Evolutionary conservation across 2,888 invertebrate genomes (phyloP), one percentile per base, ranked within the genome.

Genomic region (Drosophila aldrichi): DNA sequence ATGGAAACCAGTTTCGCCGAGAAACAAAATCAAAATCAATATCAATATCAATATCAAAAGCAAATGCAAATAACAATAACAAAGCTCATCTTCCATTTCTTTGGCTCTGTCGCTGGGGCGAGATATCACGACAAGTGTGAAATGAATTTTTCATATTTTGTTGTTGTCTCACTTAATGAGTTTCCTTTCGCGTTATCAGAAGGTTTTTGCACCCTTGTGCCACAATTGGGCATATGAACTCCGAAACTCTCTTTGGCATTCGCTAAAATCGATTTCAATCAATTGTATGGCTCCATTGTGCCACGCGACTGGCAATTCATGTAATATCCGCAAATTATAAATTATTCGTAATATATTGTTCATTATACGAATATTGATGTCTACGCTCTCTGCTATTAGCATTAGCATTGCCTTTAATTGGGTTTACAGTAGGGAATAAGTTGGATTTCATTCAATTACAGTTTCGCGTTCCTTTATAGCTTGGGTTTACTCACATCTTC

Each of bases 71-170:
- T 43, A 67, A 55, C 55, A 64, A 48, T 52, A 25, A 41, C 57
- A 34, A 38, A 18, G 20, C 32, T 10, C 32, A 8, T 49, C 49
- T 49, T 34, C 22, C 62, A 60, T 54, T 48, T 41, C 25, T 20
- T 36, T 40, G 29, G 9, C 20, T 18, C 58, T 56, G 62, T 60
- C 58, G n/a, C 34, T 48, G 66, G 49, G 44, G 43, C 62, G 65
- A 52, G 70, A 77, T 79, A 79, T 79, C 70, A 57, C 74, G 52
- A 12, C 58, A 77, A 74, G 77, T 74, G 77, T 74, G 77, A 79
- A 79, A 64, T 38, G 12, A 12, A 20, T 51, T 34, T 14, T 10
- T 29, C 9, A 10, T 29, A 34, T 7, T 18, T n/a, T n/a, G n/a
- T n/a, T n/a, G n/a, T n/a, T 29, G n/a, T n/a, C 29, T n/a, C 9